Evolutionary conservation across 2,113 vertebrate genomes (phyloP), one percentile per base, ranked within the genome.

Genomic region (Cyanoliseus patagonus): DNA sequence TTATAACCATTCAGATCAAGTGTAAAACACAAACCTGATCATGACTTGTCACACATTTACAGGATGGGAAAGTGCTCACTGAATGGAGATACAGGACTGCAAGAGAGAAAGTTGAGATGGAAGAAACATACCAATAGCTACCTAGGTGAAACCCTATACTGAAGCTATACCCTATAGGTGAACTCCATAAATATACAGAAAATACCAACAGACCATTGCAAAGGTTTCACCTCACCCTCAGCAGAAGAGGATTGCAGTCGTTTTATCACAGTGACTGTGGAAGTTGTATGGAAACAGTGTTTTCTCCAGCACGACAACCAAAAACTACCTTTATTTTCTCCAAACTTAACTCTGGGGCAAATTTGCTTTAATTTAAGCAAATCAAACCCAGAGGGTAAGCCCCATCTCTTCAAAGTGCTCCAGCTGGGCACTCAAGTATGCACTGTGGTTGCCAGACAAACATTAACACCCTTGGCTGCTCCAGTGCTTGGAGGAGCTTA

Each of bases 301-400:
- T 77, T 74, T 35, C 79, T 79, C 14, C 30, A 72, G 57, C 30
- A 68, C 6, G 59, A 53, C 31, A 49, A 37, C n/a, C 4, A 75
- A 83, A 78, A 47, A 7, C 7, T 82, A 51, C 61, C 69, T 89
- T 94, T 37, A 41, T 79, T 92, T 89, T 41, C 31, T 44, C 37
- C 28, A 33, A 25, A 11, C 19, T 37, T 83, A n/a, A 76, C 37
- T 67, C 16, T 76, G 39, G 61, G 61, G 44, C 11, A 92, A 92
- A 86, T 92, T 85, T 76, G 57, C 52, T 83, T 77, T 74, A 52
- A 69, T 79, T 91, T 53, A 92, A 94, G 70, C 44, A 87, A 88
- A 91, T 82, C 44, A 82, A 74, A 70, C 35, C 42, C 67, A 61
- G 44, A 75, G 46, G 42, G 7, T 83, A 78, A 93, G 81, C 4